phyloP scores from a whole-genome alignment of 2,888 invertebrate species.

The Tigriopus californicus region DNA sequence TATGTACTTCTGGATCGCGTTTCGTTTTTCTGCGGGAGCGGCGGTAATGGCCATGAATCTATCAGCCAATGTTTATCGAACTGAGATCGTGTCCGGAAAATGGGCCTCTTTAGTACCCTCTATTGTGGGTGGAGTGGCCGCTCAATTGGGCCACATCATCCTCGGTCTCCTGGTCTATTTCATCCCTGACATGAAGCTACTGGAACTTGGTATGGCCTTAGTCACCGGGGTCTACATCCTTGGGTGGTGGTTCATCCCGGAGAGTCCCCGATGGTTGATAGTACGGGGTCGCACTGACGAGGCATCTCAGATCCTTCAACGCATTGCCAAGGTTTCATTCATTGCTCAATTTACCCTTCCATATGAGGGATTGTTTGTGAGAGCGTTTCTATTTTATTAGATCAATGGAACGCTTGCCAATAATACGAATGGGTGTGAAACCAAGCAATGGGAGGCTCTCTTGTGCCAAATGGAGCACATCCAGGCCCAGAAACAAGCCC shows the following conservation, averaged over 20 bases:
- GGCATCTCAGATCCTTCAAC: no score
- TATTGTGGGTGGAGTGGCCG: not conserved
- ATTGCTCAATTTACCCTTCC: no score
- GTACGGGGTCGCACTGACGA: no score
- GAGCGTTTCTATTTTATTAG: no score
- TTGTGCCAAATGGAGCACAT: no score
- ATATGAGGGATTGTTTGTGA: no score
- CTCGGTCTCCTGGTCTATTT: constrained; percentile 6
- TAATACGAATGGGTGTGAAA: not conserved
- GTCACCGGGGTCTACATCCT: not conserved
- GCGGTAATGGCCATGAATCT: not conserved
- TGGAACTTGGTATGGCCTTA: no score
- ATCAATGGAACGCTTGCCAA: no score
- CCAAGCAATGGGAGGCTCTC: no score
- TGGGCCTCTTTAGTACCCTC: not conserved
- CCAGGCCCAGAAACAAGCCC: no score
- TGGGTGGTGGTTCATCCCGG: constrained; percentile 1
- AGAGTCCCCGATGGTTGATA: not conserved
- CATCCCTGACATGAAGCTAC: not conserved
- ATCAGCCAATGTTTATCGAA: not conserved
- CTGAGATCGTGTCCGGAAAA: constrained; percentile 3
- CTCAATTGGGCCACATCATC: not conserved
- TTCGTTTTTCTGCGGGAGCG: no score
- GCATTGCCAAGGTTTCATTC: not conserved
- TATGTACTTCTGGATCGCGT: no score